These are phyloP conservation scores for Danio jaintianensis DNA, from an alignment of 2,797 vertebrate genomes.

Conservation along the genomic window DNA sequence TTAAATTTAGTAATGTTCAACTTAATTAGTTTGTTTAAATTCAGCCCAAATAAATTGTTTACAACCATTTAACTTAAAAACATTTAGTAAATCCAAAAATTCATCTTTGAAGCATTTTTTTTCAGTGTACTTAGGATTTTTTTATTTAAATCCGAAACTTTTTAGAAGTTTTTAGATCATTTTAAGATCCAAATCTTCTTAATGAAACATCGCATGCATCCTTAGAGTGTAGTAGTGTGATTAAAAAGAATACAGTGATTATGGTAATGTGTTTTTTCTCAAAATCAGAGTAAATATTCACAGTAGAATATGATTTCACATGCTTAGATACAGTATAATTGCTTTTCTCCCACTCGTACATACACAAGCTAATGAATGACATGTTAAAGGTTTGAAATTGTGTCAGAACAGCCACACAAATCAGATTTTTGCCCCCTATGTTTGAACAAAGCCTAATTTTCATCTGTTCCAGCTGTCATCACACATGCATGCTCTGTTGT, in stretches of 20 bases:
- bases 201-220: background rate
- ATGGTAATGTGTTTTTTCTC: background rate
- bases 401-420: background rate
- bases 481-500: conserved; percentile 11
- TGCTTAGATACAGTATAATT: background rate
- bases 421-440: conserved; percentile 13
- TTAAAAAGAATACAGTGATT: background rate
- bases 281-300: background rate
- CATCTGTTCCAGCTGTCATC: conserved; percentile 1
- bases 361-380: background rate
- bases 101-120: too few species aligned
- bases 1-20: too few species aligned
- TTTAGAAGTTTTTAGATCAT: too few species aligned
- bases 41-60: too few species aligned
- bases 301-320: background rate
- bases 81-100: too few species aligned
- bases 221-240: background rate
- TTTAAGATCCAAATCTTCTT: too few species aligned
- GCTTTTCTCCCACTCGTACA: background rate
- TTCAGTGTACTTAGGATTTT: too few species aligned
- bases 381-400: conserved; percentile 7
- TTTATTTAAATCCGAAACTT: too few species aligned
- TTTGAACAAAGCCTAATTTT: conserved; percentile 32
- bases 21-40: too few species aligned
- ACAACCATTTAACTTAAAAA: too few species aligned